Evolutionary conservation across 2,797 vertebrate species (phyloP).

Genomic region (Bryconaethiops microstoma): DNA sequence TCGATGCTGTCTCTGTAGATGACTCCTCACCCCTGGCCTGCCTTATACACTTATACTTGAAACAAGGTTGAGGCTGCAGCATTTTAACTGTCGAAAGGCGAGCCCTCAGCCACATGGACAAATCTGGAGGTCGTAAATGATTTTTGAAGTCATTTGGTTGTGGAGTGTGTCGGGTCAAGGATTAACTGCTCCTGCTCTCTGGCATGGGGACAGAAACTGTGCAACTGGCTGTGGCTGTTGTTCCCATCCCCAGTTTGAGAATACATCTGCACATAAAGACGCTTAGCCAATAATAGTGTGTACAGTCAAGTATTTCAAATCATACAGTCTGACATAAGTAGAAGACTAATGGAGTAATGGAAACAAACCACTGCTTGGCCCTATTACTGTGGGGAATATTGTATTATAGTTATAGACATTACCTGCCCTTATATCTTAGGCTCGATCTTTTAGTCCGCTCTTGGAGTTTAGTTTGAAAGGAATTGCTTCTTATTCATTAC

Average conservation of each 20-base stretch:
- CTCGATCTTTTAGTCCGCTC: neutral
- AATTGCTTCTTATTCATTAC: neutral
- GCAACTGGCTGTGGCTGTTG: slow-evolving; percentile 12
- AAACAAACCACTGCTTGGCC: neutral
- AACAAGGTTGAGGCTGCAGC: neutral
- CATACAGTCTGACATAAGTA: neutral
- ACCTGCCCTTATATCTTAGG: neutral
- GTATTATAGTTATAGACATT: neutral
- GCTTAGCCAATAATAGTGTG: slow-evolving; percentile 10
- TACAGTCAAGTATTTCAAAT: slow-evolving; percentile 1
- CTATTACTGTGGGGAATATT: neutral
- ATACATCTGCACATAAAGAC: slow-evolving; percentile 9
- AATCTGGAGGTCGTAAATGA: slow-evolving; percentile 12
- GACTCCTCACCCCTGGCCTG: no score
- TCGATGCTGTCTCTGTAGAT: no score
- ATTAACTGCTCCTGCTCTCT: slow-evolving; percentile 6
- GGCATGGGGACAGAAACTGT: slow-evolving; percentile 1
- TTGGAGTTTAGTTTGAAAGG: neutral
- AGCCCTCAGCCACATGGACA: slow-evolving; percentile 6
- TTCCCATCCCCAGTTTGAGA: slow-evolving; percentile 15
- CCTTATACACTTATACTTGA: neutral
- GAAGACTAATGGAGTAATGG: neutral
- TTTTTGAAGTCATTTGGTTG: slow-evolving; percentile 17
- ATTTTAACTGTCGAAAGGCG: slow-evolving; percentile 6
- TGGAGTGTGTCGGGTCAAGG: slow-evolving; percentile 21